Conservation (phyloP, 1,140 invertebrate species). For the Diachasmimorpha longicaudata region DNA sequence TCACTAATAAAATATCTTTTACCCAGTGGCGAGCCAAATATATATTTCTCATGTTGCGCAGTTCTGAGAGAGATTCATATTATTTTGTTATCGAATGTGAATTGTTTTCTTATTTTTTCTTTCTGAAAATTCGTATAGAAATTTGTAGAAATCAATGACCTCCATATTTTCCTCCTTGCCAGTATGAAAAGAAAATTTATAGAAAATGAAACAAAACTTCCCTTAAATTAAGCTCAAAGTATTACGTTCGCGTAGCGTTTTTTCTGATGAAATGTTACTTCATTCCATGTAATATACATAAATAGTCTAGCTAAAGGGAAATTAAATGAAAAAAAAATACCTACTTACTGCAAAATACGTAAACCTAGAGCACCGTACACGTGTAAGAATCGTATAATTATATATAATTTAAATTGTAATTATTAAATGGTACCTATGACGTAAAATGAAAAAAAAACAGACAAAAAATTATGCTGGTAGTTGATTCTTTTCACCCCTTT, state of each 20-base stretch:
- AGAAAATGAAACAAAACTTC: neutral
- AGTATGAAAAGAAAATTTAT: conserved; percentile 6
- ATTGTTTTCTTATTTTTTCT: neutral
- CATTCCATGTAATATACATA: conserved; percentile 66
- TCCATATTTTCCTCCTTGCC: neutral
- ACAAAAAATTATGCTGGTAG: neutral
- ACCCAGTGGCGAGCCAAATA: neutral
- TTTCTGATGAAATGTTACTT: conserved; percentile 55
- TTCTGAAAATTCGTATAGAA: neutral
- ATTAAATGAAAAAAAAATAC: conserved; percentile 36
- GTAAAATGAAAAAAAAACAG: conserved; percentile 39
- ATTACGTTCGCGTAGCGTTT: conserved; percentile 62
- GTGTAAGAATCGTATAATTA: conserved; percentile 61
- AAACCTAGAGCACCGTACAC: conserved; percentile 61
- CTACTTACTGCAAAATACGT: conserved; percentile 60
- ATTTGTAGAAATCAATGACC: neutral
- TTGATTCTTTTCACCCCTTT: neutral
- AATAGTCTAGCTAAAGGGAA: conserved; percentile 55
- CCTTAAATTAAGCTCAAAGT: conserved; percentile 60
- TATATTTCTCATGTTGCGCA: neutral
- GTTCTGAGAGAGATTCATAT: neutral
- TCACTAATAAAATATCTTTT: neutral
- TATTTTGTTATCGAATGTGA: conserved; percentile 4
- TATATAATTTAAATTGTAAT: conserved; percentile 65
- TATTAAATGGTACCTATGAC: conserved; percentile 62